Evolutionary conservation across 2,113 vertebrate genomes (phyloP).

Genomic region (Bujurquina vittata): DNA sequence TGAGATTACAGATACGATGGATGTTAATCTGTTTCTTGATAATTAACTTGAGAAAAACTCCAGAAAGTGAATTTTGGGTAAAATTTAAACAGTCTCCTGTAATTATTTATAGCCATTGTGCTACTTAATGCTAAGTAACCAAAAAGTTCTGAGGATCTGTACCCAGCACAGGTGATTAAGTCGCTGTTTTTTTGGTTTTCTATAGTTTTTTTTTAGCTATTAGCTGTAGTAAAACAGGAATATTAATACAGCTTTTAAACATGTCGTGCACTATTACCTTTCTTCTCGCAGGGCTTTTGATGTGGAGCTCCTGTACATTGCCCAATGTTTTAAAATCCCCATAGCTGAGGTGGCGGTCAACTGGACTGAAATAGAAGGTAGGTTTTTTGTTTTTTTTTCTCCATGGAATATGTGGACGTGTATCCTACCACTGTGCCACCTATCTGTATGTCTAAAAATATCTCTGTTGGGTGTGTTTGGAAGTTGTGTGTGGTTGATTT

Average conservation of each 20-base stretch:
- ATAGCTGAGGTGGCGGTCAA: slow-evolving; percentile 95
- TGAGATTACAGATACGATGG: not conserved
- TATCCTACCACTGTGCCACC: slow-evolving; percentile 4
- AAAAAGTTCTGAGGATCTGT: not conserved
- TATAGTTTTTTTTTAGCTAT: not conserved
- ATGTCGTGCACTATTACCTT: not conserved
- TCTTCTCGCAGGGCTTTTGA: slow-evolving; percentile 90
- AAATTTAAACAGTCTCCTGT: not conserved
- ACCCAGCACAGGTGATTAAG: not conserved
- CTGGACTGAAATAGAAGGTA: slow-evolving; percentile 99
- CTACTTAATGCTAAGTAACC: not conserved
- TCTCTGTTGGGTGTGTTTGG: not conserved
- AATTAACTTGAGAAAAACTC: not conserved
- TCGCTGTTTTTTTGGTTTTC: not conserved
- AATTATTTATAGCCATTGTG: not conserved
- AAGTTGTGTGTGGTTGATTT: not conserved
- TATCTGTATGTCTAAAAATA: slow-evolving; percentile 24
- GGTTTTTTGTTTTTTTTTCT: not conserved
- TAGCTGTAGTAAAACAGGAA: not conserved
- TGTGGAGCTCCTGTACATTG: slow-evolving; percentile 95
- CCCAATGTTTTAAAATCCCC: slow-evolving; percentile 91
- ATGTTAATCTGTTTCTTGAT: not conserved
- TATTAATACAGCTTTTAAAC: slow-evolving; percentile 3
- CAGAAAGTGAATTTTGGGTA: not conserved
- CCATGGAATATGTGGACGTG: slow-evolving; percentile 30